Conservation (phyloP, 2,113 vertebrate species). For the Nerophis lumbriciformis region DNA sequence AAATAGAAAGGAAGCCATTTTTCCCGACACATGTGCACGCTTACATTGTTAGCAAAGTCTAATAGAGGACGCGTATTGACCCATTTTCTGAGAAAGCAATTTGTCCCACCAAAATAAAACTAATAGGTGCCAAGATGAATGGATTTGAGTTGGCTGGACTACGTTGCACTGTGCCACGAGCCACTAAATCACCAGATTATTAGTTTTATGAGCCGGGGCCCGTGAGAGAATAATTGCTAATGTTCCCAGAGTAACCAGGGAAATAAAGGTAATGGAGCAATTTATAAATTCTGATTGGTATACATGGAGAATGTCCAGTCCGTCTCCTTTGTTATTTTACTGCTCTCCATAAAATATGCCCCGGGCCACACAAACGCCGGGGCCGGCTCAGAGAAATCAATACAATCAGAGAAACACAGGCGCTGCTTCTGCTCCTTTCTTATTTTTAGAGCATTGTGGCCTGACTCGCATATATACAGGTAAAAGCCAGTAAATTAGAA, state of each 20-base stretch:
- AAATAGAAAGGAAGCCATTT: conserved; percentile 65
- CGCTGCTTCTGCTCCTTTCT: conserved; percentile 60
- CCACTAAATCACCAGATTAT: conserved; percentile 82
- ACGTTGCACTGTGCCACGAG: conserved; percentile 65
- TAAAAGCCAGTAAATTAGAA: too few relatives aligned
- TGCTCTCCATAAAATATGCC: conserved; percentile 72
- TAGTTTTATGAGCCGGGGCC: conserved; percentile 77
- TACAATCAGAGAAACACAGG: conserved; percentile 62
- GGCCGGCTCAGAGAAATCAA: conserved; percentile 70
- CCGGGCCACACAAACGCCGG: conserved; percentile 62
- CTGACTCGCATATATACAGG: conserved; percentile 63
- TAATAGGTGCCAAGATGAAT: conserved; percentile 81
- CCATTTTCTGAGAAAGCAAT: conserved; percentile 77
- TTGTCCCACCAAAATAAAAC: conserved; percentile 77
- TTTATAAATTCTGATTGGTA: conserved; percentile 84
- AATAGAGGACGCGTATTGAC: conserved; percentile 76
- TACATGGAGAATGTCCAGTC: conserved; percentile 79
- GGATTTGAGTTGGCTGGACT: conserved; percentile 68
- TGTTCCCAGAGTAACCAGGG: conserved; percentile 79
- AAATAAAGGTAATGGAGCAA: conserved; percentile 83
- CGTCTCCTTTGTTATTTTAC: conserved; percentile 77
- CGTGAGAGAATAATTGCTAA: conserved; percentile 81
- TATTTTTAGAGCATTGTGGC: conserved; percentile 66
- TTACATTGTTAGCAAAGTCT: conserved; percentile 72
- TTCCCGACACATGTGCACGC: conserved; percentile 44